phyloP scores from a whole-genome alignment of 2,888 invertebrate genomes.

The Erebia palarica region DNA sequence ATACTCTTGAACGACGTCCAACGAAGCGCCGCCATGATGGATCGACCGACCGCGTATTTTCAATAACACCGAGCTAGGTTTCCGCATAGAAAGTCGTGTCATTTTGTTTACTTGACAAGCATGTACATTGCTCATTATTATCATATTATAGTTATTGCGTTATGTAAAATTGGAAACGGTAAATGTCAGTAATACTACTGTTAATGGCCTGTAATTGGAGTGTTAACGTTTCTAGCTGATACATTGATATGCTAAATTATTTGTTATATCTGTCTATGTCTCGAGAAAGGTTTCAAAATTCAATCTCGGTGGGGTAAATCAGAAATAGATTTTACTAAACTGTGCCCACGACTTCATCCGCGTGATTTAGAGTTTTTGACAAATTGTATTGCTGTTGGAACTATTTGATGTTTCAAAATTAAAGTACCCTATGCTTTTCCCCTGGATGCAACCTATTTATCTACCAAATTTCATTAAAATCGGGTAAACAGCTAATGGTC shows the following conservation, averaged over 20 bases:
- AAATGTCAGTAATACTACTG: conserved; percentile 26
- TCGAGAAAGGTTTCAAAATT: conserved; percentile 1
- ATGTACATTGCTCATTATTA: conserved; percentile 42
- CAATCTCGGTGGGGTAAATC: not conserved
- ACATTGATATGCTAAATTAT: conserved; percentile 4
- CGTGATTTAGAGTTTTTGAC: no score
- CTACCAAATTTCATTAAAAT: no score
- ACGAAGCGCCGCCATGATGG: conserved; percentile 43
- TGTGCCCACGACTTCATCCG: no score
- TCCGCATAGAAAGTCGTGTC: conserved; percentile 52
- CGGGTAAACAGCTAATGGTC: no score
- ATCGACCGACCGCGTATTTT: conserved; percentile 42
- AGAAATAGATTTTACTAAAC: not conserved
- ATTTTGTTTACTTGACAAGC: conserved; percentile 42
- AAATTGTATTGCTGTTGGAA: no score
- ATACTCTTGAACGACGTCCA: conserved; percentile 42
- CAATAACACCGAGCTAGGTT: conserved; percentile 43
- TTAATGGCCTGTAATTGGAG: conserved; percentile 34
- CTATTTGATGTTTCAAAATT: no score
- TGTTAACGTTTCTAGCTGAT: conserved; percentile 28
- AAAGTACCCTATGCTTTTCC: no score
- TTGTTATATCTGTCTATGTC: conserved; percentile 11
- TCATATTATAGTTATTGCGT: conserved; percentile 38
- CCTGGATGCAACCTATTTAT: no score
- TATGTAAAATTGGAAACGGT: conserved; percentile 39